These are phyloP conservation scores for Sarcophaga caerulescens DNA, from an alignment of 2,888 invertebrate species.

Conservation along the genomic window DNA sequence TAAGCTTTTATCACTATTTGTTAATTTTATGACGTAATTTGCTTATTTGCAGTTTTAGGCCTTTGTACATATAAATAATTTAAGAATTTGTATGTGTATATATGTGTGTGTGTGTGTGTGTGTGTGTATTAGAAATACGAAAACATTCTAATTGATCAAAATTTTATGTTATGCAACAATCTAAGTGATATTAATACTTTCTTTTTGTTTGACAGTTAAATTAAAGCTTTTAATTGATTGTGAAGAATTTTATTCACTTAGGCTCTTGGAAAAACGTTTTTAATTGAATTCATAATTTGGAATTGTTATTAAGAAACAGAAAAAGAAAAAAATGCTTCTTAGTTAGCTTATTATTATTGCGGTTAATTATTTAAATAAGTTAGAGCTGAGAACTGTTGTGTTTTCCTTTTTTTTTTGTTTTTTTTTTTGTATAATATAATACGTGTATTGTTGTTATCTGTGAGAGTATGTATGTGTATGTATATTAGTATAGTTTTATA, in stretches of 20 bases:
- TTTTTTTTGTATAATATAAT: too few species aligned
- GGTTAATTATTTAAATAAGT: constrained; percentile 25
- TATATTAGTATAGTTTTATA: constrained; percentile 33
- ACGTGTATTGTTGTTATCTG: constrained; percentile 45
- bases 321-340: not conserved
- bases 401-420: constrained; percentile 24
- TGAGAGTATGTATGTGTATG: constrained; percentile 28
- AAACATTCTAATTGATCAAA: constrained; percentile 23
- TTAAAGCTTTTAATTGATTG: constrained; percentile 8
- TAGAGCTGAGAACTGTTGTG: not conserved
- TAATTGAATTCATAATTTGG: constrained; percentile 1
- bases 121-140: constrained; percentile 21
- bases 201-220: not conserved
- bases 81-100: not conserved
- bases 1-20: constrained; percentile 32
- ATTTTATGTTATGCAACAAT: not conserved
- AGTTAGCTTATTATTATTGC: not conserved
- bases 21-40: constrained; percentile 36
- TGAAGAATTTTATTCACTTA: constrained; percentile 21
- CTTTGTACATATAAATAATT: constrained; percentile 50
- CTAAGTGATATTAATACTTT: not conserved
- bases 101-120: constrained; percentile 7
- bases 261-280: not conserved
- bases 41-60: constrained; percentile 30
- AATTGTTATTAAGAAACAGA: constrained; percentile 1